Percentiles rank a stretch among this genome's conserved stretches.
Conservation (phyloP, 2,888 invertebrate species). For the Dexiosoma caninum region DNA sequence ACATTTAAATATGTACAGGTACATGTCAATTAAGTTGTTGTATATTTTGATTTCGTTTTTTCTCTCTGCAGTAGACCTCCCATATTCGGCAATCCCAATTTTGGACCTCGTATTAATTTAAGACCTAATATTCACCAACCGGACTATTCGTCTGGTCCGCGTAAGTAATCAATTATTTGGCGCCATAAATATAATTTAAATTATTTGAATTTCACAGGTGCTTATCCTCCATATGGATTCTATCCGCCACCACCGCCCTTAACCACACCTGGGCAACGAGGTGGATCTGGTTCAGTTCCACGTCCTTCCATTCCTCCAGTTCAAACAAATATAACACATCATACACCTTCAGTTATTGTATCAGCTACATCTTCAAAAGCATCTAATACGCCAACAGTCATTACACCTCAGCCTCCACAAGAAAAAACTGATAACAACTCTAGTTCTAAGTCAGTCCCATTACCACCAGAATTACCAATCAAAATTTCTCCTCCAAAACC, state of each 20-base stretch:
- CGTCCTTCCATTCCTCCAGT: conserved; percentile 34
- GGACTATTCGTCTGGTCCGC: conserved; percentile 72
- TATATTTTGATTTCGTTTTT: neutral
- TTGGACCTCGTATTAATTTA: conserved; percentile 69
- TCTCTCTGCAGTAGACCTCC: conserved; percentile 70
- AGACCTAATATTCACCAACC: conserved; percentile 67
- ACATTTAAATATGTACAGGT: conserved; percentile 76
- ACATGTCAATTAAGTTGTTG: neutral
- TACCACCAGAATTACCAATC: conserved; percentile 11
- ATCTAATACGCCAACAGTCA: conserved; percentile 54
- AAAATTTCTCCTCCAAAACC: conserved; percentile 68
- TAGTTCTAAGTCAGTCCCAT: conserved; percentile 62
- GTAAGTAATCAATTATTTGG: conserved; percentile 66
- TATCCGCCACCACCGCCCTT: conserved; percentile 75
- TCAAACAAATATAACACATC: conserved; percentile 12
- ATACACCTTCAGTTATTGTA: conserved; percentile 71
- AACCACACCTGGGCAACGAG: conserved; percentile 67
- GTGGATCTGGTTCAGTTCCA: conserved; percentile 18
- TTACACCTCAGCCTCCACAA: conserved; percentile 1
- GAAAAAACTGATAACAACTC: conserved; percentile 18
- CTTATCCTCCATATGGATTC: conserved; percentile 72
- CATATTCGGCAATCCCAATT: conserved; percentile 75
- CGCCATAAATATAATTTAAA: neutral
- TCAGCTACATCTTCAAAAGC: conserved; percentile 67
- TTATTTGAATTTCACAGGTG: conserved; percentile 62